Evolutionary conservation across 2,113 vertebrate genomes (phyloP).

Genomic region (Chelonoidis abingdonii): DNA sequence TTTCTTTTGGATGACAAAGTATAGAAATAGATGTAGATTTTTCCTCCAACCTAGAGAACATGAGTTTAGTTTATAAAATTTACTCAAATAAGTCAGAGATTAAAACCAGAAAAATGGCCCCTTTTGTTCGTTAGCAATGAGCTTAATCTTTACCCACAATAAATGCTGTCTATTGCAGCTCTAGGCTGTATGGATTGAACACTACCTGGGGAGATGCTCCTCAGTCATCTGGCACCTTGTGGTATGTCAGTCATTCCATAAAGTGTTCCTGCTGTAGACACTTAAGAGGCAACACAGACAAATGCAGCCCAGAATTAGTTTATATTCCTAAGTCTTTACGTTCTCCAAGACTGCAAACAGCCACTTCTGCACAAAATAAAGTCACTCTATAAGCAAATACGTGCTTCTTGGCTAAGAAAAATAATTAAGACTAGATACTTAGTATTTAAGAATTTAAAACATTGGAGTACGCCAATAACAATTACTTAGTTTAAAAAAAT

Average conservation of each 20-base stretch:
- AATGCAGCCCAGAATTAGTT: background rate
- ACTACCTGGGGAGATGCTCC: background rate
- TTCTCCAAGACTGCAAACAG: background rate
- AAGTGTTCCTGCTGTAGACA: background rate
- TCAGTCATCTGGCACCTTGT: background rate
- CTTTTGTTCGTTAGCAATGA: background rate
- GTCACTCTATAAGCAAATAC: background rate
- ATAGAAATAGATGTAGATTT: background rate
- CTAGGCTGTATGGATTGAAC: background rate
- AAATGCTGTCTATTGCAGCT: background rate
- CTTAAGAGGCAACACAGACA: background rate
- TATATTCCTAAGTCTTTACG: background rate
- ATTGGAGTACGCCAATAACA: background rate
- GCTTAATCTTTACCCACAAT: background rate
- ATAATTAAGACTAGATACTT: background rate
- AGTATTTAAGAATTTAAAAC: background rate
- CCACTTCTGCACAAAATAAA: background rate
- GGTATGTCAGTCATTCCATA: background rate
- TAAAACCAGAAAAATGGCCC: background rate
- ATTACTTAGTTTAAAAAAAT: background rate
- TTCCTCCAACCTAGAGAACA: background rate
- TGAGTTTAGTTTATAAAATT: background rate
- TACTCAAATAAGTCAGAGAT: background rate
- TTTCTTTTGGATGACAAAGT: background rate
- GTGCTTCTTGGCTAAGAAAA: background rate